phyloP scores from a whole-genome alignment of 2,797 vertebrate genomes.

The Tachyglossus aculeatus region DNA sequence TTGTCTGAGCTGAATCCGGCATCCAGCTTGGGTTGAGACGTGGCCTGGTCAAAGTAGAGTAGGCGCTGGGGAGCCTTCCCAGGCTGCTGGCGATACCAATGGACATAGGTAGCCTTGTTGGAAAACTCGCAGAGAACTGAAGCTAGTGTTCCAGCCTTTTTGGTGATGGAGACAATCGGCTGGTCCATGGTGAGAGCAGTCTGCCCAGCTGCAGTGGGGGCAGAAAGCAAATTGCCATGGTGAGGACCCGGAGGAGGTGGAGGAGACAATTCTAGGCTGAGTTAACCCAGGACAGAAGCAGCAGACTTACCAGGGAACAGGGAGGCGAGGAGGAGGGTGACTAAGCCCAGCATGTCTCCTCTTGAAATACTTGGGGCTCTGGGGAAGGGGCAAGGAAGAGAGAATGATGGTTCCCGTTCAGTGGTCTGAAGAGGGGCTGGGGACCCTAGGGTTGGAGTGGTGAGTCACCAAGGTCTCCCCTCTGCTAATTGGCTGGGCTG shows the following conservation, averaged over 20 bases:
- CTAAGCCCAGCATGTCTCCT: background rate
- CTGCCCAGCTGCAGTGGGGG: background rate
- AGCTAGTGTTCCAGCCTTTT: fast-evolving
- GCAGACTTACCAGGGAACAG: background rate
- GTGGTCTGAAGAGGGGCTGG: too few relatives aligned
- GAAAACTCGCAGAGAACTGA: background rate
- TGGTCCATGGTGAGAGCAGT: background rate
- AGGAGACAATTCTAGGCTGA: background rate
- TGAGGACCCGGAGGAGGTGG: background rate
- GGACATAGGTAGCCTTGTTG: background rate
- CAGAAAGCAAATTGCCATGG: too few relatives aligned
- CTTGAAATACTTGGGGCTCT: fast-evolving
- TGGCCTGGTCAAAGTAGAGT: fast-evolving
- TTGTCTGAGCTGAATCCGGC: fast-evolving
- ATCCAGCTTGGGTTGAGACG: fast-evolving
- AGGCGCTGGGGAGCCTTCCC: background rate
- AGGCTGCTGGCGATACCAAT: conserved; percentile 13
- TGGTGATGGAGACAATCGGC: background rate
- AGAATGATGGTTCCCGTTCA: too few relatives aligned
- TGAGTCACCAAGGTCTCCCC: too few relatives aligned
- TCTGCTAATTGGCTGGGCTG: too few relatives aligned
- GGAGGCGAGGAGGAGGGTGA: background rate
- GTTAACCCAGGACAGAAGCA: background rate
- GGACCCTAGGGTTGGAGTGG: too few relatives aligned
- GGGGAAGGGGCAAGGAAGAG: background rate